phyloP scores from a whole-genome alignment of 1,140 invertebrate species.

The Drosophila rhopaloa region DNA sequence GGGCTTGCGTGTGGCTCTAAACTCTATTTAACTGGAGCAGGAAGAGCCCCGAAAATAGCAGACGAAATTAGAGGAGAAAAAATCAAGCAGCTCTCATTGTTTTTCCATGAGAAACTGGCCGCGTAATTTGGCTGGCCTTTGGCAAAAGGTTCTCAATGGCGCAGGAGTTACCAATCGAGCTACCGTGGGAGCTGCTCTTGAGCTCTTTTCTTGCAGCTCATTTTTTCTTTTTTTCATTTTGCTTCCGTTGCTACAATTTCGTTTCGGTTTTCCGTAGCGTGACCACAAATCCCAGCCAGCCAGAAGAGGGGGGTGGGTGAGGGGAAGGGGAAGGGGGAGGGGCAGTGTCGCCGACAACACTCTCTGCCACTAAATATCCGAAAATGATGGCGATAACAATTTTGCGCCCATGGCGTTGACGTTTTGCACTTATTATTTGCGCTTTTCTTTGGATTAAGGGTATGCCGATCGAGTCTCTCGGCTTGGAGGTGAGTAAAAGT shows the following conservation, averaged over 20 bases:
- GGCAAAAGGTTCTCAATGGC: conserved; percentile 59
- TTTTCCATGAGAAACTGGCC: conserved; percentile 70
- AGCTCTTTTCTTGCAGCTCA: conserved; percentile 24
- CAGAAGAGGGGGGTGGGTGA: too few relatives aligned
- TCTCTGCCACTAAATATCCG: conserved; percentile 55
- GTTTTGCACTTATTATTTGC: conserved; percentile 74
- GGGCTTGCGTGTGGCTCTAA: conserved; percentile 68
- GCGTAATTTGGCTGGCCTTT: conserved; percentile 76
- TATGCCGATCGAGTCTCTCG: neutral
- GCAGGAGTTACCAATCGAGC: conserved; percentile 60
- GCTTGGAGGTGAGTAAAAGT: neutral
- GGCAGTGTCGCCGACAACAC: conserved; percentile 51
- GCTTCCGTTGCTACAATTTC: conserved; percentile 79
- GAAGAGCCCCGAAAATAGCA: conserved; percentile 52
- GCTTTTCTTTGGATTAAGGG: conserved; percentile 11
- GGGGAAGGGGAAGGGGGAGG: neutral
- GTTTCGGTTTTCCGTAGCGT: conserved; percentile 67
- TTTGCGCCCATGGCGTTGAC: conserved; percentile 79
- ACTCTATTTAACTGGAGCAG: conserved; percentile 69
- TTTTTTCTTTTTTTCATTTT: conserved; percentile 16
- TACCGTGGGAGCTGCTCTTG: conserved; percentile 74
- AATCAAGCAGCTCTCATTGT: conserved; percentile 53
- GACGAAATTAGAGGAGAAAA: conserved; percentile 48
- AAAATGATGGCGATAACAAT: conserved; percentile 79
- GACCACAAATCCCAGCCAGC: conserved; percentile 63